Evolutionary conservation across 2,113 vertebrate species (phyloP).

Genomic region (Bombycilla garrulus): DNA sequence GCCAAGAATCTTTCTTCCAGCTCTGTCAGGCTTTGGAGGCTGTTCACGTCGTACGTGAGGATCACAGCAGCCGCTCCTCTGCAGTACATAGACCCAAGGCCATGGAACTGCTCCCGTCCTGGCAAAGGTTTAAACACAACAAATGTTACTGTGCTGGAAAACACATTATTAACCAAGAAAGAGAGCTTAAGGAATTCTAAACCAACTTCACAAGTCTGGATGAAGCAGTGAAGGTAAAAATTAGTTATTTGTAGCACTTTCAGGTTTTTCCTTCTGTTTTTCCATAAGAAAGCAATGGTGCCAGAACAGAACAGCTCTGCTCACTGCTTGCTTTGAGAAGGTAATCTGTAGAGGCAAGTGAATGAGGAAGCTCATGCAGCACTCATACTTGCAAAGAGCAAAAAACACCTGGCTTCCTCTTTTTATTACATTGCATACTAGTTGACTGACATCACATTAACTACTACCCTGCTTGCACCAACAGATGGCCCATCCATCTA

Average conservation of each 20-base stretch:
- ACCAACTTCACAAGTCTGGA: background rate
- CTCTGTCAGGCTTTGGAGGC: constrained; percentile 88
- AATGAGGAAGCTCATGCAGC: accelerated
- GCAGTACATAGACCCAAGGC: constrained; percentile 97
- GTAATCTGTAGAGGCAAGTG: background rate
- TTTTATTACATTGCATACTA: background rate
- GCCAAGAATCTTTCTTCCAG: constrained; percentile 94
- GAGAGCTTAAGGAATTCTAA: background rate
- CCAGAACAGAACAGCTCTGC: background rate
- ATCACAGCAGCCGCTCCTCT: constrained; percentile 89
- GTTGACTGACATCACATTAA: background rate
- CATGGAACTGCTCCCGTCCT: constrained; percentile 97
- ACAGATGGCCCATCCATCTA: background rate
- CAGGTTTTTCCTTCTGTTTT: background rate
- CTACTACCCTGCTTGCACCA: background rate
- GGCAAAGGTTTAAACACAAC: constrained; percentile 24
- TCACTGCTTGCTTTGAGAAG: background rate
- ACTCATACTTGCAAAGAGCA: background rate
- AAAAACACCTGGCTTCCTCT: background rate
- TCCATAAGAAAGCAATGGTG: background rate
- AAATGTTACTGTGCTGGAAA: background rate
- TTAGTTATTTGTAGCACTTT: background rate
- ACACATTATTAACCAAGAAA: background rate
- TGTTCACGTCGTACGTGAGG: constrained; percentile 90
- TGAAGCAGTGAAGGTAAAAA: background rate